Conservation (phyloP, 1,140 invertebrate genomes). For the Kradibia gibbosae region DNA sequence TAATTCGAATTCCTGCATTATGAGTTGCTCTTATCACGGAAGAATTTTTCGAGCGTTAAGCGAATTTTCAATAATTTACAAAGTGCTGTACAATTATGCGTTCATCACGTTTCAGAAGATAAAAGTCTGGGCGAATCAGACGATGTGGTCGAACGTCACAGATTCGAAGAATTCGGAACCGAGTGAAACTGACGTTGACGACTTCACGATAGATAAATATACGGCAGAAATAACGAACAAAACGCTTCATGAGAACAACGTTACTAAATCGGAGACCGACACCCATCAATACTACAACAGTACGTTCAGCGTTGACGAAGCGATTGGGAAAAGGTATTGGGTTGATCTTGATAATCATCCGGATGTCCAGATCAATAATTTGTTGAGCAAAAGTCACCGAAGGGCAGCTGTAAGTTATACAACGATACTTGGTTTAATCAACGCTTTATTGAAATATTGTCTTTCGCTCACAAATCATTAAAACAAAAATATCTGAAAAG, state of each 20-base stretch:
- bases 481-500: not conserved
- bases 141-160: conserved; percentile 53
- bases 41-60: too few relatives aligned
- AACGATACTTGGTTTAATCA: not conserved
- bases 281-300: conserved; percentile 86
- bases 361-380: conserved; percentile 77
- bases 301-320: conserved; percentile 75
- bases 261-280: conserved; percentile 75
- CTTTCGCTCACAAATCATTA: not conserved
- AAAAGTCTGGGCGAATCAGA: conserved; percentile 56
- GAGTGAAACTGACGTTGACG: conserved; percentile 52
- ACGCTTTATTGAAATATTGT: conserved; percentile 19
- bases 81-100: too few relatives aligned
- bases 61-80: too few relatives aligned
- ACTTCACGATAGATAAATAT: conserved; percentile 68
- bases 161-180: not conserved
- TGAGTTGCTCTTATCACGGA: too few relatives aligned
- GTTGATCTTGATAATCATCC: conserved; percentile 78
- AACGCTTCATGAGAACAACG: conserved; percentile 71
- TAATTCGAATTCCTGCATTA: too few relatives aligned
- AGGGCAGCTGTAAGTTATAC: conserved; percentile 84
- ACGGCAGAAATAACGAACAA: conserved; percentile 65
- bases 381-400: conserved; percentile 89
- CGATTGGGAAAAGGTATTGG: conserved; percentile 80
- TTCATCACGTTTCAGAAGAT: conserved; percentile 33